These are phyloP conservation scores for Centruroides vittatus DNA, from an alignment of 1,140 invertebrate genomes.

Conservation along the genomic window DNA sequence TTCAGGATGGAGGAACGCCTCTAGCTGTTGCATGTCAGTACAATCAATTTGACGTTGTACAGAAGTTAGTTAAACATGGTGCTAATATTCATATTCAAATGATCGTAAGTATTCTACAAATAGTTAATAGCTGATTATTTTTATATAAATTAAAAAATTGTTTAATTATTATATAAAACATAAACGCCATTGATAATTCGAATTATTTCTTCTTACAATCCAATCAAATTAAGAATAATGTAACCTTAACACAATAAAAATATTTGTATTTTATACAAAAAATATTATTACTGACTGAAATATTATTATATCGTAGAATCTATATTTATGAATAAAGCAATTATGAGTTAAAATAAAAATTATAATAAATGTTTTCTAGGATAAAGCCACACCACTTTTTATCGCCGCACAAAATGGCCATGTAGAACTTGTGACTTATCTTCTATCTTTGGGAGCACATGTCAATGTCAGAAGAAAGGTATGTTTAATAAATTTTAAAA, in stretches of 20 bases:
- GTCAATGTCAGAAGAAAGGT: conserved; percentile 47
- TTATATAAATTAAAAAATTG: too few relatives aligned
- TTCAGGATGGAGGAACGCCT: conserved; percentile 80
- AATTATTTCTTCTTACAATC: too few relatives aligned
- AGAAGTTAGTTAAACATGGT: conserved; percentile 57
- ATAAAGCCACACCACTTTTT: conserved; percentile 72
- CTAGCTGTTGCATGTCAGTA: conserved; percentile 73
- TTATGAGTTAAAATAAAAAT: too few relatives aligned
- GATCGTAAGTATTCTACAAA: conserved; percentile 43
- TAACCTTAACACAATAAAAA: too few relatives aligned
- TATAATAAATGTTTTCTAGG: conserved; percentile 35
- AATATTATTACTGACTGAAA: too few relatives aligned
- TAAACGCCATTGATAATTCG: too few relatives aligned
- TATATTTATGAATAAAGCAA: too few relatives aligned
- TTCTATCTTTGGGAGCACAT: conserved; percentile 51
- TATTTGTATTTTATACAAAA: too few relatives aligned
- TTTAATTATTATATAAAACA: too few relatives aligned
- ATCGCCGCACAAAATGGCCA: conserved; percentile 84
- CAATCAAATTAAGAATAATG: too few relatives aligned
- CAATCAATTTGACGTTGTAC: conserved; percentile 71
- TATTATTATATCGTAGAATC: too few relatives aligned
- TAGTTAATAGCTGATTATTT: too few relatives aligned
- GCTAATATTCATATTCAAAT: conserved; percentile 71
- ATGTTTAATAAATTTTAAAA: neutral
- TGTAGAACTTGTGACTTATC: conserved; percentile 48